Base-by-base conservation (phyloP, 2,888 invertebrate species). In the Iselma pallidipennis region DNA sequence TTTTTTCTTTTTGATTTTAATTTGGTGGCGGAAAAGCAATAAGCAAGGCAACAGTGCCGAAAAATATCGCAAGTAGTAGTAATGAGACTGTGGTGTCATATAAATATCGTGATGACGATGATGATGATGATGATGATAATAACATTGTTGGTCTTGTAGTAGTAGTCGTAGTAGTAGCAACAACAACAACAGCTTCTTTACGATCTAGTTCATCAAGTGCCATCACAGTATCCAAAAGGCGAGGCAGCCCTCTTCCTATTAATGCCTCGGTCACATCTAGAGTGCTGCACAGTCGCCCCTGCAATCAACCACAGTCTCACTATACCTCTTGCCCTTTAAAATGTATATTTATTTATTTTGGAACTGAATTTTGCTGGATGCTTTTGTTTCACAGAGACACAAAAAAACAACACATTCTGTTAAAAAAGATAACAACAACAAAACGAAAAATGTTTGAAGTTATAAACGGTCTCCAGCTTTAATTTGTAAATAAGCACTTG, bases 251-350 rank as follows among this genome's bases (percentile, higher is more conserved):
- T 66, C 81, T 73, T 78, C 77, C 81, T 67, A 72, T 75, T 67
- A 82, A 74, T 63, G 78, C 81, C 72, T 82, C 83, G 71, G 85
- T 82, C 75, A 86, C 82, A 78, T 85, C 85, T 71, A 85, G 83
- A 76, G 83, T 82, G 79, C 82, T 82, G 82, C 85, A 86, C 77
- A 86, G 81, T 77, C 81, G 81, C 74, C 82, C 85, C 86, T 87
- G 85, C 81, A 86, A 86, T 80, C 81, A 83, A 80, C 78, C 82
- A 82, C 81, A 82, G 81, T 81, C 82, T 82, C 82, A 81, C 79
- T 80, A 42, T n/a, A n/a, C n/a, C 76, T 73, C 74, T 73, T 72
- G 67, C 61, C 67, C 60, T n/a, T 6, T 50, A 19, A 16, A 12
- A n/a, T 10, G 12, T 53, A 10, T 57, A 55, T 52, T 59, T 52